Conservation (phyloP, 1,140 invertebrate species). For the Sycophila sp. region DNA sequence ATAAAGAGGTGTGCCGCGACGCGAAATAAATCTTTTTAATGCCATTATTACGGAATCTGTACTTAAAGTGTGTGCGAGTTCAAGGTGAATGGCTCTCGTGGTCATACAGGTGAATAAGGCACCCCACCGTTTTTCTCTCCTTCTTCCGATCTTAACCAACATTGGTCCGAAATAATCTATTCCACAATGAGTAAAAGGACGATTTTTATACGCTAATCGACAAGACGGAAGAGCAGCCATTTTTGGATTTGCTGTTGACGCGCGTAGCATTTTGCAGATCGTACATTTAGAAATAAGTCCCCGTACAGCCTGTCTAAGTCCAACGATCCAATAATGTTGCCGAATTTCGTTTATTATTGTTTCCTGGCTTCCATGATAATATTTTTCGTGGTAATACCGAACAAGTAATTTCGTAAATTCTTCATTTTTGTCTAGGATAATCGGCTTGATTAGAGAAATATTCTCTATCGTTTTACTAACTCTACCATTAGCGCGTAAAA, state of each 20-base stretch:
- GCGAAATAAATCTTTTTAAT: conserved; percentile 39
- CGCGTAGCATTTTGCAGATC: background rate
- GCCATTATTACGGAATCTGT: conserved; percentile 45
- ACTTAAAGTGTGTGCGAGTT: conserved; percentile 41
- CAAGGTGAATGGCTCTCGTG: conserved; percentile 44
- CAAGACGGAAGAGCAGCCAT: too few relatives aligned
- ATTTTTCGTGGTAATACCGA: conserved; percentile 33
- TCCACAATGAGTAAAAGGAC: conserved; percentile 31
- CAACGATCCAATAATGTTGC: conserved; percentile 40
- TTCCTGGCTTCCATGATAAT: conserved; percentile 34
- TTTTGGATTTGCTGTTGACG: too few relatives aligned
- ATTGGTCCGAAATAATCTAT: conserved; percentile 47
- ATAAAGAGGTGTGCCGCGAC: conserved; percentile 30
- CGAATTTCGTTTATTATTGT: conserved; percentile 40
- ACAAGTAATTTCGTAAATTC: too few relatives aligned
- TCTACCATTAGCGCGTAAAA: too few relatives aligned
- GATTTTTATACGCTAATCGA: too few relatives aligned
- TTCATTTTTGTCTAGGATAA: too few relatives aligned
- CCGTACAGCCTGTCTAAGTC: conserved; percentile 29
- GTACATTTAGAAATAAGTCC: background rate
- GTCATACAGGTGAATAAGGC: conserved; percentile 49
- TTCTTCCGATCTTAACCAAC: conserved; percentile 40
- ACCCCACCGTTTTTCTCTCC: conserved; percentile 49
- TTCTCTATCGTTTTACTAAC: too few relatives aligned
- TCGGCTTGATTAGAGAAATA: too few relatives aligned